phyloP scores from a whole-genome alignment of 2,113 vertebrate genomes.

The Perccottus glenii region DNA sequence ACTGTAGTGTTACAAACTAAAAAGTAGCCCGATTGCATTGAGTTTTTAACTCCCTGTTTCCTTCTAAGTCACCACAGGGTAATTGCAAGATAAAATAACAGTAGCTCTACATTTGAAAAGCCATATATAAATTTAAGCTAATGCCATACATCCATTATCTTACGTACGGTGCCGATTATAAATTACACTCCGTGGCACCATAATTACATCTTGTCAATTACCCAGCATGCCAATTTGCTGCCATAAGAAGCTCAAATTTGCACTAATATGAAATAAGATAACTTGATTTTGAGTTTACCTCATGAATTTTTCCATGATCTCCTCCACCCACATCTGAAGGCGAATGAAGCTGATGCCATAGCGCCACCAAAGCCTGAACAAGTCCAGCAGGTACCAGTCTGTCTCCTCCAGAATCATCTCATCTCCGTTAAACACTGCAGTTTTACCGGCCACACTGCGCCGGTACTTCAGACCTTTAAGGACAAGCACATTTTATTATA shows the following conservation, averaged over 20 bases:
- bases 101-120: neutral
- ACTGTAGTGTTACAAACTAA: too few species aligned
- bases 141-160: constrained; percentile 1
- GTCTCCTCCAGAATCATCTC: constrained; percentile 94
- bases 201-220: constrained; percentile 1
- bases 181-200: neutral
- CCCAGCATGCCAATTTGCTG: constrained; percentile 11
- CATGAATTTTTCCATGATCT: constrained; percentile 99
- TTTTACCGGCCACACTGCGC: constrained; percentile 89
- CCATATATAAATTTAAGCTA: constrained; percentile 3
- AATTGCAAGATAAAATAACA: neutral
- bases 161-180: neutral
- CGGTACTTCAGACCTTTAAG: constrained; percentile 90
- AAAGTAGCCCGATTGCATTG: neutral
- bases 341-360: constrained; percentile 98
- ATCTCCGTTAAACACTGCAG: constrained; percentile 89
- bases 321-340: constrained; percentile 99
- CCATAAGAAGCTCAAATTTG: constrained; percentile 4
- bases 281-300: constrained; percentile 79
- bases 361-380: constrained; percentile 97
- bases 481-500: neutral
- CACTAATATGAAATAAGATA: constrained; percentile 4
- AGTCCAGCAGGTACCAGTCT: constrained; percentile 96
- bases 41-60: neutral
- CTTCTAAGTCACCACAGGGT: neutral